These are phyloP conservation scores for Apistogramma diplotaenia DNA, from an alignment of 2,113 vertebrate genomes.

Conservation along the genomic window DNA sequence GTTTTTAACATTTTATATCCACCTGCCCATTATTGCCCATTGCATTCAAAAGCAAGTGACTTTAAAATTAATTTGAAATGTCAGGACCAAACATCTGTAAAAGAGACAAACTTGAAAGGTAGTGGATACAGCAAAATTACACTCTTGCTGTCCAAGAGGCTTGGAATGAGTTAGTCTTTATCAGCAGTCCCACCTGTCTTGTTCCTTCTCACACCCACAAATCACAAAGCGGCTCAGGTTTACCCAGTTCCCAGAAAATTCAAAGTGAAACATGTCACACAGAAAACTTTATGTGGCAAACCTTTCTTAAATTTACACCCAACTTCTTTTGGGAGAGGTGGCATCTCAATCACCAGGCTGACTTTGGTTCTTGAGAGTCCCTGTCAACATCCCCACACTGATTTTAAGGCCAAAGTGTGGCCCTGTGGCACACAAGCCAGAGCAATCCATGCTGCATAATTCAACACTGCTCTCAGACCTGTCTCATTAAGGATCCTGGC, in stretches of 20 bases:
- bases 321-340: constrained; percentile 37
- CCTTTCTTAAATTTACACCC: constrained; percentile 45
- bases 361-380: constrained; percentile 54
- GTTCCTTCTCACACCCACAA: not conserved
- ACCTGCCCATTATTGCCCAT: not conserved
- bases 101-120: not conserved
- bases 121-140: not conserved
- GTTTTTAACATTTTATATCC: not conserved
- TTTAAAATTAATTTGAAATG: not conserved
- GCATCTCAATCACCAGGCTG: constrained; percentile 46
- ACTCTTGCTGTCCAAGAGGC: not conserved
- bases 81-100: not conserved
- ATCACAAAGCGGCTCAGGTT: constrained; percentile 8
- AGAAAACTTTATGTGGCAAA: constrained; percentile 17
- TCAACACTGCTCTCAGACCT: constrained; percentile 64
- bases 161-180: constrained; percentile 5
- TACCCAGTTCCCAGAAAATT: not conserved
- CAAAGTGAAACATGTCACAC: constrained; percentile 16
- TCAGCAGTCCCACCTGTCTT: not conserved
- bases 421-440: constrained; percentile 38
- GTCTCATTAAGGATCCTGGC: constrained; percentile 73
- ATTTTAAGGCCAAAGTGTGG: constrained; percentile 57
- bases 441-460: constrained; percentile 70
- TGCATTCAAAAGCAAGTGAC: not conserved
- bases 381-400: constrained; percentile 49